A percentile compares a stretch with the other conserved stretches of the same genome.
These are phyloP conservation scores for Bolborhynchus lineola DNA, from an alignment of 2,113 vertebrate species.

Conservation along the genomic window DNA sequence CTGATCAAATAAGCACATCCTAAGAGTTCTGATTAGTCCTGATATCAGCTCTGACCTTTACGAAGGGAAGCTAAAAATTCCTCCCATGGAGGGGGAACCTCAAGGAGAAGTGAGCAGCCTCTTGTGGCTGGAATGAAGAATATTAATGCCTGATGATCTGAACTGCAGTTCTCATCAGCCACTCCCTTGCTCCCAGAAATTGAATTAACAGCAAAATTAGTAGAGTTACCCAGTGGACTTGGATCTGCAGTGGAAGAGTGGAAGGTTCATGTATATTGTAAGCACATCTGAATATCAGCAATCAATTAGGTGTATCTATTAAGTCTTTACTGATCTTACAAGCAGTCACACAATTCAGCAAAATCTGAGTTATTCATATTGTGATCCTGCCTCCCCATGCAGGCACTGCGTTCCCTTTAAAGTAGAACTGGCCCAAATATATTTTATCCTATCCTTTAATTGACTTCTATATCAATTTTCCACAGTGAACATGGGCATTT, in stretches of 20 bases:
- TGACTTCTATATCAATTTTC: background rate
- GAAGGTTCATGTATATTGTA: background rate
- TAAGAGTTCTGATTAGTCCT: background rate
- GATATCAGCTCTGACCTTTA: background rate
- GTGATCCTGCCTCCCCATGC: background rate
- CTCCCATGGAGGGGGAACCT: background rate
- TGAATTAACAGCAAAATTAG: constrained; percentile 7
- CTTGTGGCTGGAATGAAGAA: background rate
- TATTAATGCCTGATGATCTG: background rate
- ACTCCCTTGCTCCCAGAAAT: background rate
- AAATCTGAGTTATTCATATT: background rate
- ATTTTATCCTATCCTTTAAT: background rate
- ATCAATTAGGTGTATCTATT: background rate
- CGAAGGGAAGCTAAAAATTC: background rate
- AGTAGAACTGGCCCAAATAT: background rate
- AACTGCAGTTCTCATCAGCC: background rate
- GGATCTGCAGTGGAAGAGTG: background rate
- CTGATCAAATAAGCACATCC: background rate
- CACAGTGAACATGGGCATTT: background rate
- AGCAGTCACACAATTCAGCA: background rate
- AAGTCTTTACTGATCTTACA: background rate
- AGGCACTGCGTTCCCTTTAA: background rate
- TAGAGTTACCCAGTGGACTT: background rate
- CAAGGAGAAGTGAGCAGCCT: background rate
- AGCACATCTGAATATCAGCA: background rate